Percentiles rank a stretch among this genome's conserved stretches.
phyloP scores from a whole-genome alignment of 1,140 invertebrate species.

The Sycophaga agraensis region DNA sequence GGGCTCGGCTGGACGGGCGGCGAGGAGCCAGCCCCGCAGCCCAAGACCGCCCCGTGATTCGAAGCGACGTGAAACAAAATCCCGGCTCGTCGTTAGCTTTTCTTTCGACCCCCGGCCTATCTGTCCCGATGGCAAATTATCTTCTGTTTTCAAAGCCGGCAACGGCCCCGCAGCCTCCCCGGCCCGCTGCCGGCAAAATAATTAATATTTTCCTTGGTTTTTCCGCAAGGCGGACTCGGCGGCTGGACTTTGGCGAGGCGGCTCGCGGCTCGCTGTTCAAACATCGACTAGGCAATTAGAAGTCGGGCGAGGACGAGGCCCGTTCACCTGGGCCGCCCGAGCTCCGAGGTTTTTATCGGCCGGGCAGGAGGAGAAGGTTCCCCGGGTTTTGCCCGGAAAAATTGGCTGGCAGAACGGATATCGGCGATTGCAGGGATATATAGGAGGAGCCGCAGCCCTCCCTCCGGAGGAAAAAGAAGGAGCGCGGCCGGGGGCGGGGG shows the following conservation, averaged over 20 bases:
- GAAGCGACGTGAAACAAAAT: slow-evolving; percentile 30
- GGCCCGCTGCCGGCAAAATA: slow-evolving; percentile 3
- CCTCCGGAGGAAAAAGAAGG: slow-evolving; percentile 15
- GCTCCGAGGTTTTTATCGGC: slow-evolving; percentile 25
- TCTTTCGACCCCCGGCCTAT: slow-evolving; percentile 30
- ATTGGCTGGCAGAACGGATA: slow-evolving; percentile 32
- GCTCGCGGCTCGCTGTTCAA: too few species aligned
- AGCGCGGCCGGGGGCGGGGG: too few species aligned
- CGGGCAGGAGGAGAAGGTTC: slow-evolving; percentile 23
- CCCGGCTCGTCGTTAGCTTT: slow-evolving; percentile 23
- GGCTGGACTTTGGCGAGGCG: too few species aligned
- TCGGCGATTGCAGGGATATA: slow-evolving; percentile 29
- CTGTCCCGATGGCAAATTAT: slow-evolving; percentile 29
- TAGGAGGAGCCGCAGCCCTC: neutral
- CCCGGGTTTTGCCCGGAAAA: slow-evolving; percentile 25
- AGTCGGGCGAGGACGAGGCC: neutral
- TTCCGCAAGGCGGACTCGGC: too few species aligned
- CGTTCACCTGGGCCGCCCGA: too few species aligned
- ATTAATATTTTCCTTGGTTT: too few species aligned
- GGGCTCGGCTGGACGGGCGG: neutral
- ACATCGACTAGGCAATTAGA: slow-evolving; percentile 22
- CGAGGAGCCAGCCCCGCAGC: neutral
- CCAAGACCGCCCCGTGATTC: slow-evolving; percentile 22
- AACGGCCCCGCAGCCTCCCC: neutral
- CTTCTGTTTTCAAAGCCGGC: slow-evolving; percentile 26